Evolutionary conservation across 35 echinoderm and acorn worm genomes (phyloP), one percentile per base, ranked within the genome.

Genomic region (Lytechinus variegatus): DNA sequence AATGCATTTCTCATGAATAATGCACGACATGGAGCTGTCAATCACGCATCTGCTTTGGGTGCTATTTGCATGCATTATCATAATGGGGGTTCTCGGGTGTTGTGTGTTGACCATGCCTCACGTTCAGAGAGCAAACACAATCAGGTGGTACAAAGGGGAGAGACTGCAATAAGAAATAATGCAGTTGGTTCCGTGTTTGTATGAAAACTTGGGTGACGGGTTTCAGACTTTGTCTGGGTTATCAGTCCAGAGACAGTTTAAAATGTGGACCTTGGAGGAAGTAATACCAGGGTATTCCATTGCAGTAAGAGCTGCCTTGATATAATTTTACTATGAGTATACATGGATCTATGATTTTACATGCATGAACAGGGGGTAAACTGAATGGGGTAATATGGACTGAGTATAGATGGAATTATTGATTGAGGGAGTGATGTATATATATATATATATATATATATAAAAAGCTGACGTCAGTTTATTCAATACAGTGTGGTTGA

Each of bases 11-110:
- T 90, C 28, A 90, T 90, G 88, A 10, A 90, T 90, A 90, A 90
- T 90, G 88, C 88, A 90, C 52, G 28, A 52, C 28, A 51, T 79
- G 66, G 88, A 16, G 88, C 88, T 90, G 88, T 90, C 88, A 90
- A 90, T 90, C 88, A 90, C 2, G 88, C 88, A 90, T 90, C 66
- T 79, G 27, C 29, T 44, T 90, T 90, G 88, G 29, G 52, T 90
- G 88, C 52, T 12, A 90, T 90, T 90, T 90, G 29, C 88, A 90
- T 90, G 9, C 16, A 90, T 90, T 90, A 90, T 90, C 9, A 54
- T 90, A 90, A 90, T 44, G 88, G 10, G 27, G 52, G 33, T 44
- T 44, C 33, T 10, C 87, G 14, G 87, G 87, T 44, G 51, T 27
- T 13, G 88, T 21, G 7, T 24, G 88, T 19, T 90, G 52, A 44